Evolutionary conservation across 2,797 vertebrate genomes (phyloP), one percentile per base, ranked within the genome.

Genomic region (Betta splendens): DNA sequence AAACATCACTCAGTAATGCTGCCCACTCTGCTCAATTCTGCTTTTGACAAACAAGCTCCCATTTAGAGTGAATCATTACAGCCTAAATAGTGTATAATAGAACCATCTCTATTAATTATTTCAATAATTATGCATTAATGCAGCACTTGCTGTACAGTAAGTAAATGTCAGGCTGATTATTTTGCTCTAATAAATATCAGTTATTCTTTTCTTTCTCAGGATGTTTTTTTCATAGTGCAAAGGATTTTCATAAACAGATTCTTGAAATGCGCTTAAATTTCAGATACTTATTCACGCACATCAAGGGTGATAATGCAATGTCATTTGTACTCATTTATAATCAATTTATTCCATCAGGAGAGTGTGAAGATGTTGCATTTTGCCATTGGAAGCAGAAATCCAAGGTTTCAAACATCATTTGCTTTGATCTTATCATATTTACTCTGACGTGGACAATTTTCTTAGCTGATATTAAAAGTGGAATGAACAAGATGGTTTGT

Each of bases 131-230:
- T 36, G 46, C 32, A 51, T 58, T 67, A 7, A 28, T 47, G 40
- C 21, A 22, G 36, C 38, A 31, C 42, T 64, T 43, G n/a, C n/a
- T n/a, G n/a, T n/a, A n/a, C n/a, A n/a, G n/a, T n/a, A 32, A 48
- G 38, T 32, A 42, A 65, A 64, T 69, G 57, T 50, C 54, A 59
- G 16, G 23, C 7, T 51, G 32, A 1, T 5, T 2, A 49, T 48
- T 1, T 2, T 11, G 10, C n/a, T 40, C 18, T 45, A n/a, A 6
- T n/a, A n/a, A n/a, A n/a, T n/a, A n/a, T n/a, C n/a, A n/a, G n/a
- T n/a, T n/a, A n/a, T n/a, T n/a, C n/a, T n/a, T n/a, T n/a, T n/a
- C n/a, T 47, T 61, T 46, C 13, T 8, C 10, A 28, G 37, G n/a
- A 5, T 23, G 21, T 25, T 35, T 31, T 45, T 26, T 16, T 16